A percentile compares a stretch with the other conserved stretches of the same genome.
Conservation (phyloP, 2,113 vertebrate species). For the Sapayoa aenigma region DNA sequence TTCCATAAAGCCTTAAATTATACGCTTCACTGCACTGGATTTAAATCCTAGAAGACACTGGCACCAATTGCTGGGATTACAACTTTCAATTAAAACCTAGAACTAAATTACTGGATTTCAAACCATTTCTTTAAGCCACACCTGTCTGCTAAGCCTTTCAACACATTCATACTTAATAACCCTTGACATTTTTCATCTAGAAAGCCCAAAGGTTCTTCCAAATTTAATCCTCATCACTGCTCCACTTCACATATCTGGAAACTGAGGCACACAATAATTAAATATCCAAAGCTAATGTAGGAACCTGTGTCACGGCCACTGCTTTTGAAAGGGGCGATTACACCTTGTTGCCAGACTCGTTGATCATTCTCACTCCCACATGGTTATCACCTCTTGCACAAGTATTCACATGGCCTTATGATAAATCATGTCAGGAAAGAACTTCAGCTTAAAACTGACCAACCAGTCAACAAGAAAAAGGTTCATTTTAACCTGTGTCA, state of each 20-base stretch:
- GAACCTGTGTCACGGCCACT: background rate
- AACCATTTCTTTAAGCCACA: conserved; percentile 22
- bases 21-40: background rate
- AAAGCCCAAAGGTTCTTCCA: background rate
- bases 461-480: background rate
- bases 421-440: background rate
- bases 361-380: background rate
- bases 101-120: conserved; percentile 40
- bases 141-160: conserved; percentile 24
- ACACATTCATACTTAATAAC: conserved; percentile 17
- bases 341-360: background rate
- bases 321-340: background rate
- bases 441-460: background rate
- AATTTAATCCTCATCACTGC: background rate
- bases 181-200: background rate
- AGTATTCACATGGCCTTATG: background rate
- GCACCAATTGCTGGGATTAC: conserved; percentile 25
- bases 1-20: conserved; percentile 37
- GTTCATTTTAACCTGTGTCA: background rate
- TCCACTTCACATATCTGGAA: background rate
- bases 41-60: conserved; percentile 36
- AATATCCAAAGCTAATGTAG: background rate
- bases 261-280: background rate
- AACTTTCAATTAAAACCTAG: conserved; percentile 35
- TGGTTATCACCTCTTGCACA: background rate